These are phyloP conservation scores for Diorhabda carinulata DNA, from an alignment of 1,140 invertebrate species.

Conservation along the genomic window DNA sequence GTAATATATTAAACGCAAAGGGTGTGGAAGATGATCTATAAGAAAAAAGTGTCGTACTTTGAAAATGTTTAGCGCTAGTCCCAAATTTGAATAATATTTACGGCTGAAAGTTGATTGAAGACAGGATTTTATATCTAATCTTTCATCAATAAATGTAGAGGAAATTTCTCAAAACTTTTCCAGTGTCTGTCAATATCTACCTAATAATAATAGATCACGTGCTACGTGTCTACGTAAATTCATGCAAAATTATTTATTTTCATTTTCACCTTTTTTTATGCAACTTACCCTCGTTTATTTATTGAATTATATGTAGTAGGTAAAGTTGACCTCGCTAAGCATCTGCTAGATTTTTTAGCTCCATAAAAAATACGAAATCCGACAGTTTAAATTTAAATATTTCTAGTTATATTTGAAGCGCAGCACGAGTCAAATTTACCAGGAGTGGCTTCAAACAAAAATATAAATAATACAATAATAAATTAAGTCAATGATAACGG, in stretches of 20 bases:
- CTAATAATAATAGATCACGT: not conserved
- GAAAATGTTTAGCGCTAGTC: too few relatives aligned
- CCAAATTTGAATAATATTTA: too few relatives aligned
- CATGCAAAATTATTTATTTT: not conserved
- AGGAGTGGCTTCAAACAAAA: not conserved
- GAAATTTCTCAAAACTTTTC: too few relatives aligned
- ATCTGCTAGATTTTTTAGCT: conserved; percentile 5
- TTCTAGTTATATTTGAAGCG: conserved; percentile 13
- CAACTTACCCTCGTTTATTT: not conserved
- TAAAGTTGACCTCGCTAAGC: conserved; percentile 3
- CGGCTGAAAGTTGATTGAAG: too few relatives aligned
- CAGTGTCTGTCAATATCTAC: too few relatives aligned
- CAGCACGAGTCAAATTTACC: conserved; percentile 18
- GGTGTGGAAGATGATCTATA: too few relatives aligned
- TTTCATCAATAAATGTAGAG: too few relatives aligned
- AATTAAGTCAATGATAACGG: too few relatives aligned
- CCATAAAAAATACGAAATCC: conserved; percentile 8
- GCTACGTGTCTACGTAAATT: not conserved
- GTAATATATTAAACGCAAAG: too few relatives aligned
- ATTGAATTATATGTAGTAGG: not conserved
- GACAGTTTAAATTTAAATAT: conserved; percentile 17
- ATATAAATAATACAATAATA: too few relatives aligned
- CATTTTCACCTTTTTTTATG: not conserved
- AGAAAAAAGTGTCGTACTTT: too few relatives aligned
- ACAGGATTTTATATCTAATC: too few relatives aligned